Evolutionary conservation across 64 coral and sea anemone genomes (phyloP), one percentile per base, ranked within the genome.

Genomic region (Montipora foliosa): DNA sequence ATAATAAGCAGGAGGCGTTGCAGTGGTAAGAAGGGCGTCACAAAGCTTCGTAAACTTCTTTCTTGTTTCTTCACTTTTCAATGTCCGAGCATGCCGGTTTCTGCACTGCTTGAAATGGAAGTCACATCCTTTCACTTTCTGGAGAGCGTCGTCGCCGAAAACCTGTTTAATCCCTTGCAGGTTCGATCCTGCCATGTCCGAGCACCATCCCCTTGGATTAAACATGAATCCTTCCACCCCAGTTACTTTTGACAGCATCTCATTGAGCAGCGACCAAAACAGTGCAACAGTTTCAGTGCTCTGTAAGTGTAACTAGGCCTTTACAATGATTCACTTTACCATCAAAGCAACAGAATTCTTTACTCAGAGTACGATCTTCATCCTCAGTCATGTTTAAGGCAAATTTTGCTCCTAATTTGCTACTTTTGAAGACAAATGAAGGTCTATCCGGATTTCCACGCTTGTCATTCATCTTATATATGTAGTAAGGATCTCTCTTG

Each of bases 291-390:
- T 94, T 49, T 94, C 78, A 3, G 87, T 89, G 47, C 68, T 66
- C 52, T 57, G 52, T 3, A 57, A 57, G 52, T 57, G 52, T 57
- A 57, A 57, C 52, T 57, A 57, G 52, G 52, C 52, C 52, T 11
- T 47, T 62, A 51, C 80, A 85, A 46, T 80, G 48, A 62, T 94
- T 94, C 0, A 86, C 79, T 86, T 94, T 94, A 48, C 93, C 53
- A 20, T 94, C 80, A 69, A 94, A 94, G 79, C 21, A 94, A 67
- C 87, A 94, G 47, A 67, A 94, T 17, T 94, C 93, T 10, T 89
- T 72, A 12, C 7, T 89, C 79, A 94, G 83, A 20, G 84, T 89
- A 37, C 84, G 87, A 6, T 94, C 69, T 1, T 72, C 71, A 2
- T 94, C 57, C 7, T 71, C 44, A 58, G 89, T 20, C 93, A 94